phyloP scores from a whole-genome alignment of 1,140 invertebrate genomes.

The Batillaria attramentaria region DNA sequence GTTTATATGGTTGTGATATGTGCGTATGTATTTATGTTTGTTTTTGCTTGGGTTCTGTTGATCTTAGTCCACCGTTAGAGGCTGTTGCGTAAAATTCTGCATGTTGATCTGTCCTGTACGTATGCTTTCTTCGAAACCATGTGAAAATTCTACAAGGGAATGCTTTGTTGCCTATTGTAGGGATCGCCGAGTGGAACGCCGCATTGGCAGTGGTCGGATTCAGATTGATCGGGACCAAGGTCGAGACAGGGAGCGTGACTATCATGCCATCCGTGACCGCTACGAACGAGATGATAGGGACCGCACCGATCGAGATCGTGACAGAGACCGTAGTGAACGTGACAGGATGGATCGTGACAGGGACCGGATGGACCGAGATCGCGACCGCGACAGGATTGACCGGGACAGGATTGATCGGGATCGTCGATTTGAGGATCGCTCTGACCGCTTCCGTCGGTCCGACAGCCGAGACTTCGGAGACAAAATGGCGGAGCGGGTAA shows the following conservation, averaged over 20 bases:
- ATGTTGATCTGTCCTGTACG: too few species aligned
- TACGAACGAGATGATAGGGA: slow-evolving; percentile 59
- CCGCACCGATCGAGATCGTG: slow-evolving; percentile 37
- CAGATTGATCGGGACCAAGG: slow-evolving; percentile 79
- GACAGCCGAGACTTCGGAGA: slow-evolving; percentile 52
- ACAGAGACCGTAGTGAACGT: slow-evolving; percentile 36
- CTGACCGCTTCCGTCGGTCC: slow-evolving; percentile 34
- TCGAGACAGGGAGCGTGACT: slow-evolving; percentile 67
- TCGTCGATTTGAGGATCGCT: slow-evolving; percentile 29
- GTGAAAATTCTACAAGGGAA: too few species aligned
- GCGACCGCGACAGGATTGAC: slow-evolving; percentile 34
- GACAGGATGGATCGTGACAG: slow-evolving; percentile 37
- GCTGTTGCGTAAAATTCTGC: too few species aligned
- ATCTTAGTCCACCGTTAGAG: too few species aligned
- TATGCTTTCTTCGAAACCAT: too few species aligned
- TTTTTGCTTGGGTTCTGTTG: too few species aligned
- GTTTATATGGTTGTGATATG: too few species aligned
- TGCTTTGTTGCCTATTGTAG: slow-evolving; percentile 30
- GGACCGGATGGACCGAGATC: slow-evolving; percentile 31
- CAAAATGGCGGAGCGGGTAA: slow-evolving; percentile 40
- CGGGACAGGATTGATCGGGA: slow-evolving; percentile 7
- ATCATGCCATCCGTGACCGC: slow-evolving; percentile 50
- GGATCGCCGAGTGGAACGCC: slow-evolving; percentile 38
- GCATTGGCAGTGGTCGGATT: slow-evolving; percentile 85
- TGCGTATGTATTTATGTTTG: too few species aligned